Conservation (phyloP, 2,113 vertebrate genomes). For the Gambusia holbrooki region DNA sequence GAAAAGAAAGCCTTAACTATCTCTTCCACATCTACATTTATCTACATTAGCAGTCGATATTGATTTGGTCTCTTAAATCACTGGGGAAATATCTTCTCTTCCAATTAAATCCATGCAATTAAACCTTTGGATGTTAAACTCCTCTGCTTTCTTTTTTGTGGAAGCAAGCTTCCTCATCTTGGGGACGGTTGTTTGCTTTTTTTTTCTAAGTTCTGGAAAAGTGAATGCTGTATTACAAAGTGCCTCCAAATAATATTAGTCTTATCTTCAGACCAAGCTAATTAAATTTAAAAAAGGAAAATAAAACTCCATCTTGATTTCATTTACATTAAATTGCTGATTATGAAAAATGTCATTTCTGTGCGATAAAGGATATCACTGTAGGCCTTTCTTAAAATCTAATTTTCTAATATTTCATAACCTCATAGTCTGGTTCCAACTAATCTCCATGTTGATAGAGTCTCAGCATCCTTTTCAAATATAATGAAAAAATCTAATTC, state of each 20-base stretch:
- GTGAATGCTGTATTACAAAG: too few species aligned
- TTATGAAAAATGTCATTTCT: constrained; percentile 1
- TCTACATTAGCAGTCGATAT: constrained; percentile 17
- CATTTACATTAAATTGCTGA: not conserved
- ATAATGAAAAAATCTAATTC: constrained; percentile 12
- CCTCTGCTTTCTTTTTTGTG: constrained; percentile 2
- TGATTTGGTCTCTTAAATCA: constrained; percentile 28
- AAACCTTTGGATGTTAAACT: constrained; percentile 2
- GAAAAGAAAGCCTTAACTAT: constrained; percentile 47
- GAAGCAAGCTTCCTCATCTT: not conserved
- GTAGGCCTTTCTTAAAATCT: constrained; percentile 5
- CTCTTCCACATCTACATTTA: constrained; percentile 15
- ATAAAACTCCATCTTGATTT: not conserved
- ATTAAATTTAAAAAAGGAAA: not conserved
- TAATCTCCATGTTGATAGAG: not conserved
- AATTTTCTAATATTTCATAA: constrained; percentile 15
- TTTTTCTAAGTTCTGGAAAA: not conserved
- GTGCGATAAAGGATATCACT: not conserved
- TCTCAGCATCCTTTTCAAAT: not conserved
- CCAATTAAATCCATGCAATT: not conserved
- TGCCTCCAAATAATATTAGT: too few species aligned
- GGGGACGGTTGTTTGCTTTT: not conserved
- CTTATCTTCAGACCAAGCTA: too few species aligned
- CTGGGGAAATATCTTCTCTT: constrained; percentile 13
- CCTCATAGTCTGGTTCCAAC: constrained; percentile 6